Evolutionary conservation across 2,888 invertebrate species (phyloP), one percentile per base, ranked within the genome.

Genomic region (Lepetodrilus schrolli): DNA sequence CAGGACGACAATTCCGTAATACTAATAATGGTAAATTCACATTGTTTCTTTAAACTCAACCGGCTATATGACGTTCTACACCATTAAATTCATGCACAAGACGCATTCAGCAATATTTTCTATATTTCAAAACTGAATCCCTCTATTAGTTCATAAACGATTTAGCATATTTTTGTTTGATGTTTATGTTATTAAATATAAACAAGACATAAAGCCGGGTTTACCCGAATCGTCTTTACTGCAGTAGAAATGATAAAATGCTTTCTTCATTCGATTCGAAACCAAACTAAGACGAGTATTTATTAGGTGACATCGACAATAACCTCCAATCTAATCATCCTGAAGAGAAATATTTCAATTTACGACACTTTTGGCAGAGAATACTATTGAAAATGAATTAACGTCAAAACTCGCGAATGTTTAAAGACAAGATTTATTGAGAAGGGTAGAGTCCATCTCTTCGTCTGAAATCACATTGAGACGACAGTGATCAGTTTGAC

Each of bases 331-430:
- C 58, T 17, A 58, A 30, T 58, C 58, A 34, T 58, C 58, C 30
- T 21, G 21, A 58, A 58, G 34, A 58, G 58, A 58, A 58, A 30
- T 58, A 58, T 58, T 58, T 58, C 58, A 58, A 58, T 30, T 58
- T 58, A 17, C 34, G 58, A 58, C 17, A 58, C 26, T 58, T 58
- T 58, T 58, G 58, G 34, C 34, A 34, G 58, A 30, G 30, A 58
- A 58, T 58, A 58, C 34, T 34, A 58, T 58, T 58, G 58, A 58
- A 58, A 58, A 58, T 58, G 30, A 58, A 58, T 58, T 58, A 58
- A 58, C 30, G 58, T 58, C 58, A 58, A 58, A 58, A n/a, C 26
- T 26, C 30, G 58, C 26, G 58, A 58, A 58, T 58, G 30, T 58
- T 30, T 58, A 30, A 58, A 58, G 34, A 30, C 17, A 34, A 23